These are phyloP conservation scores for Danaus melanippus DNA, from an alignment of 1,140 invertebrate genomes.

Conservation along the genomic window DNA sequence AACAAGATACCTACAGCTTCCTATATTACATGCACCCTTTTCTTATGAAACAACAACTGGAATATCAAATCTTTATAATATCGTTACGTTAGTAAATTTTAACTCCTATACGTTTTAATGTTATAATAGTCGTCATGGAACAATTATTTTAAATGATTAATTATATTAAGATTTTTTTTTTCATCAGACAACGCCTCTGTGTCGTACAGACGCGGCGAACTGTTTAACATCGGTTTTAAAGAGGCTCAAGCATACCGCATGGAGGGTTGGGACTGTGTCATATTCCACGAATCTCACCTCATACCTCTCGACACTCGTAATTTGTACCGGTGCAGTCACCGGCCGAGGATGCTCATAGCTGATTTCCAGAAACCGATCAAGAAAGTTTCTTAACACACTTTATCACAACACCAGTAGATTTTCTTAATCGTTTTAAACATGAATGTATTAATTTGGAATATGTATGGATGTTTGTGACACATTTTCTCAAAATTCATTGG, in stretches of 20 bases:
- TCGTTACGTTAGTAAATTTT: slow-evolving; percentile 12
- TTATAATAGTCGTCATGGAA: too few relatives aligned
- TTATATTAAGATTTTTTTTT: too few relatives aligned
- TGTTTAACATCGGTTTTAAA: slow-evolving; percentile 92
- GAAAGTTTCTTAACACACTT: slow-evolving; percentile 32
- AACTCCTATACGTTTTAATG: not conserved
- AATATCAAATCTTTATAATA: slow-evolving; percentile 89
- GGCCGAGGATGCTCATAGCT: slow-evolving; percentile 92
- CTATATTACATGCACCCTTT: slow-evolving; percentile 90
- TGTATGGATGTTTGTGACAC: too few relatives aligned
- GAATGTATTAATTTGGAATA: too few relatives aligned
- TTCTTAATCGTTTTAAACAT: too few relatives aligned
- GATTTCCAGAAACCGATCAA: slow-evolving; percentile 80
- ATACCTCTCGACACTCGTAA: slow-evolving; percentile 91
- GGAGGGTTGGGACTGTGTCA: slow-evolving; percentile 87
- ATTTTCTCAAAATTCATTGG: too few relatives aligned
- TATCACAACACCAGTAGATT: slow-evolving; percentile 36
- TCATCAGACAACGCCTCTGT: slow-evolving; percentile 11
- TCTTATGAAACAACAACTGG: slow-evolving; percentile 87
- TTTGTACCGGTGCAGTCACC: slow-evolving; percentile 88
- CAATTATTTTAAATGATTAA: too few relatives aligned
- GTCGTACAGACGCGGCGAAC: slow-evolving; percentile 86
- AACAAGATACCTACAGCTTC: slow-evolving; percentile 84
- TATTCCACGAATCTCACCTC: slow-evolving; percentile 94
- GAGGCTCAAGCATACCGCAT: slow-evolving; percentile 75